A percentile compares a stretch with the other conserved stretches of the same genome.
Conservation (phyloP, 2,797 vertebrate genomes). For the Scyliorhinus canicula region DNA sequence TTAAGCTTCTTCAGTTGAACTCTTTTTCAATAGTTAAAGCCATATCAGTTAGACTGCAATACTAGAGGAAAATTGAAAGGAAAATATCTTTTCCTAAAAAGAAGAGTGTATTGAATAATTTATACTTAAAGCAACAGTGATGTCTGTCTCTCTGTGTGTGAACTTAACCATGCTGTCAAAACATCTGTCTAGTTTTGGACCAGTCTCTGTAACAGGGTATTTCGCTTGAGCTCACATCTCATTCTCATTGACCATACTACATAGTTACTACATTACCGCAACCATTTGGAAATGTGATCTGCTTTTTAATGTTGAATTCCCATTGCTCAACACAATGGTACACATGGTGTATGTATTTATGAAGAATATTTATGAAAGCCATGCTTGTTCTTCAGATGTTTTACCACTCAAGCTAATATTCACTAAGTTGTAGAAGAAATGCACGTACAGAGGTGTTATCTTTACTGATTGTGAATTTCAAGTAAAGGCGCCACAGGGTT, state of each 20-base stretch:
- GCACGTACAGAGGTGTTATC: slow-evolving; percentile 25
- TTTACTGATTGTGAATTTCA: slow-evolving; percentile 9
- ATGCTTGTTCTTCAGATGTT: slow-evolving; percentile 37
- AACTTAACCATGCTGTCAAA: slow-evolving; percentile 31
- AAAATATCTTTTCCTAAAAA: slow-evolving; percentile 30
- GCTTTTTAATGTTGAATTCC: slow-evolving; percentile 36
- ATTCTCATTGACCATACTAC: background rate
- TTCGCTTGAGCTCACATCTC: slow-evolving; percentile 27
- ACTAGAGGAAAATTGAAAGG: slow-evolving; percentile 55
- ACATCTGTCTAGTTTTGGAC: slow-evolving; percentile 30
- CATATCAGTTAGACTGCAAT: slow-evolving; percentile 98
- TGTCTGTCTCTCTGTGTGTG: slow-evolving; percentile 36
- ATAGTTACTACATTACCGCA: slow-evolving; percentile 17
- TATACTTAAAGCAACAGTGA: slow-evolving; percentile 43
- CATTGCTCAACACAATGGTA: slow-evolving; percentile 28
- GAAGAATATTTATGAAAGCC: slow-evolving; percentile 34
- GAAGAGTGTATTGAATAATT: slow-evolving; percentile 37
- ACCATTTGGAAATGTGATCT: slow-evolving; percentile 30
- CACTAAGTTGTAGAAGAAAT: slow-evolving; percentile 31
- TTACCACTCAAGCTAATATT: slow-evolving; percentile 34
- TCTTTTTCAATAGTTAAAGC: slow-evolving; percentile 85
- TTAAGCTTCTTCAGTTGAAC: slow-evolving; percentile 35
- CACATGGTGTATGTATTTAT: slow-evolving; percentile 33
- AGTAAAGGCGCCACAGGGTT: slow-evolving; percentile 10
- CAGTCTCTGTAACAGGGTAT: slow-evolving; percentile 35